Percentiles rank a stretch among this genome's conserved stretches.
phyloP scores from a whole-genome alignment of 2,888 invertebrate species.

The Hecatera dysodea region DNA sequence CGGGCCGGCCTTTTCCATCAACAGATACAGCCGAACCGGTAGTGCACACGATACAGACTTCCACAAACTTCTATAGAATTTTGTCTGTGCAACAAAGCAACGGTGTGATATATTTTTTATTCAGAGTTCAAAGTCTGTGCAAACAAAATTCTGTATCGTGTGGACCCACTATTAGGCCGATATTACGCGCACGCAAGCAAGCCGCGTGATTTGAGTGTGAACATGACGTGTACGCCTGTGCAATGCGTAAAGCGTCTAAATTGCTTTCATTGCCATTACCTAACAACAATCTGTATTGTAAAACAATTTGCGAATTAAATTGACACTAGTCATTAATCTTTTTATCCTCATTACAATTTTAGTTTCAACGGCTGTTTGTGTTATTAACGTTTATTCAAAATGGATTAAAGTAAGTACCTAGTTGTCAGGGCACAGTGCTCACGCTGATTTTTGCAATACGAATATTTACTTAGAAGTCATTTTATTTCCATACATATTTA shows the following conservation, averaged over 20 bases:
- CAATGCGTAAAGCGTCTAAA: conserved; percentile 18
- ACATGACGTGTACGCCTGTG: conserved; percentile 7
- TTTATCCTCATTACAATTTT: conserved; percentile 1
- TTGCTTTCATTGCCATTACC: conserved; percentile 19
- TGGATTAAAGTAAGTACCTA: neutral
- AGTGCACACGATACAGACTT: too few species aligned
- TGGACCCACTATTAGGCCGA: too few species aligned
- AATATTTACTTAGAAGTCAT: neutral
- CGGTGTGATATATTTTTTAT: too few species aligned
- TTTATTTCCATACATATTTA: conserved; percentile 1
- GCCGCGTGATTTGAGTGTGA: conserved; percentile 1
- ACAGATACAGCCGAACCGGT: too few species aligned
- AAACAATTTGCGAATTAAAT: conserved; percentile 16
- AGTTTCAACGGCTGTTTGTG: neutral
- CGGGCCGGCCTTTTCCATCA: too few species aligned
- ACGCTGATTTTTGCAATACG: neutral
- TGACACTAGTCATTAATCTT: neutral
- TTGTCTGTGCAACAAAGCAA: too few species aligned
- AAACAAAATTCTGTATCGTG: too few species aligned
- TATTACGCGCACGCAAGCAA: neutral
- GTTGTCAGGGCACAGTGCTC: neutral
- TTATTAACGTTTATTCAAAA: neutral
- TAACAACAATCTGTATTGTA: conserved; percentile 22
- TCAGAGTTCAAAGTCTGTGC: too few species aligned
- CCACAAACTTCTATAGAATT: too few species aligned